Base-by-base conservation (phyloP, 2,797 vertebrate genomes). In the Arctocebus calabarensis region DNA sequence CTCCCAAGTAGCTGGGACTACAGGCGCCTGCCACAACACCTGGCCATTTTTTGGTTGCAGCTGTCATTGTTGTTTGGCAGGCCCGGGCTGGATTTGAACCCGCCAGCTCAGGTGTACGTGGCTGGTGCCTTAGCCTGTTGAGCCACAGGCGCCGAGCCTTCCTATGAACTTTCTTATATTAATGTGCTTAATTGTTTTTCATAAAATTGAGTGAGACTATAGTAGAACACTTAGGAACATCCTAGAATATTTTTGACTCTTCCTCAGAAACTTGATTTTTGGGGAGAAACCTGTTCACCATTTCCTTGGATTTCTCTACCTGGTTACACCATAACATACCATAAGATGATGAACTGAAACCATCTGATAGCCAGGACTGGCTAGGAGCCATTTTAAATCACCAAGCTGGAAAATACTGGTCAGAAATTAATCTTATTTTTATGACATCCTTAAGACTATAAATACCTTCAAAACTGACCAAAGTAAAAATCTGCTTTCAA, bases 401-500 rank as follows among this genome's bases (percentile, higher is more conserved):
- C 59, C 62, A 59, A 34, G 16, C 34, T 70, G 32, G 77, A 55
- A 95, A 90, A 74, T 70, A 59, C n/a, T 40, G 57, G 40, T 84
- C 71, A 91, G 57, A 73, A 55, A 64, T 81, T 84, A 57, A 64
- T 43, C 9, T 34, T 74, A 59, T 86, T 95, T 92, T 74, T 73
- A 81, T 43, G n/a, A 68, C 7, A 12, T 71, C 40, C 82, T 70
- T 90, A 43, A 90, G 48, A 74, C 5, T n/a, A n/a, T 61, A 87
- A 74, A 81, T 74, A 48, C 37, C 27, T 73, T 88, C 82, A 34
- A 95, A 87, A 94, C 34, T 84, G 25, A 90, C 59, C 68, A 68
- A 59, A 62, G 34, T 77, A 91, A 88, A 88, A 73, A 40, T 94
- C 27, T 57, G 55, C 78, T 91, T 83, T 96, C 43, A 79, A 70